Percentiles rank a stretch among this genome's conserved stretches.
Evolutionary conservation across 1,140 invertebrate species (phyloP).

Genomic region (Eumeta japonica): DNA sequence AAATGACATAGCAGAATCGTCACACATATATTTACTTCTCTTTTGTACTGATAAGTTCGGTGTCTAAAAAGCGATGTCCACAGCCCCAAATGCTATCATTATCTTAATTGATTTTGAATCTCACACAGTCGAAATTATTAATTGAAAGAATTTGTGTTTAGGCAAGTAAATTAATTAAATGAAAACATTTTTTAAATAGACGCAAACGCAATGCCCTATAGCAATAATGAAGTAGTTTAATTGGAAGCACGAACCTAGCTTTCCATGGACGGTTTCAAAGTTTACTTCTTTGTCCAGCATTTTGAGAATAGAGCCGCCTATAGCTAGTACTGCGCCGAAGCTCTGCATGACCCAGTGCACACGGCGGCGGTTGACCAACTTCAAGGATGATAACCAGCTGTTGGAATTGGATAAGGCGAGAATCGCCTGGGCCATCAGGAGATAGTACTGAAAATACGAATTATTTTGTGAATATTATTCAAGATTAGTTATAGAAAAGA

Average conservation of each 20-base stretch:
- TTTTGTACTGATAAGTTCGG: too few species aligned
- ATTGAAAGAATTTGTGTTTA: too few species aligned
- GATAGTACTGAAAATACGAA: constrained; percentile 35
- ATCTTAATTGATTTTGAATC: background rate
- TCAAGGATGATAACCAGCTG: constrained; percentile 29
- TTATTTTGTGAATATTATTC: background rate
- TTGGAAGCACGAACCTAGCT: constrained; percentile 38
- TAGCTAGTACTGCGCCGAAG: constrained; percentile 27
- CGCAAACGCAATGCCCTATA: too few species aligned
- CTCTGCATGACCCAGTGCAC: constrained; percentile 33
- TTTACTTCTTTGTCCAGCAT: constrained; percentile 25
- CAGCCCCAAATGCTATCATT: constrained; percentile 1
- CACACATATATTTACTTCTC: too few species aligned
- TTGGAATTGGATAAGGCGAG: constrained; percentile 26
- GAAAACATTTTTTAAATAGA: background rate
- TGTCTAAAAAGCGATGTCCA: too few species aligned
- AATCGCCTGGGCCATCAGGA: constrained; percentile 39
- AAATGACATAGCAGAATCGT: too few species aligned
- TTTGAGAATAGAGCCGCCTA: constrained; percentile 32
- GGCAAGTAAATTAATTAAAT: constrained; percentile 7
- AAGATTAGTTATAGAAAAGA: background rate
- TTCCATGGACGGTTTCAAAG: constrained; percentile 31
- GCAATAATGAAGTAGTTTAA: too few species aligned
- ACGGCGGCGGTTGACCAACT: constrained; percentile 24
- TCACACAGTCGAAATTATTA: too few species aligned